Evolutionary conservation across 1,140 invertebrate genomes (phyloP).

Genomic region (Hermetia illucens): DNA sequence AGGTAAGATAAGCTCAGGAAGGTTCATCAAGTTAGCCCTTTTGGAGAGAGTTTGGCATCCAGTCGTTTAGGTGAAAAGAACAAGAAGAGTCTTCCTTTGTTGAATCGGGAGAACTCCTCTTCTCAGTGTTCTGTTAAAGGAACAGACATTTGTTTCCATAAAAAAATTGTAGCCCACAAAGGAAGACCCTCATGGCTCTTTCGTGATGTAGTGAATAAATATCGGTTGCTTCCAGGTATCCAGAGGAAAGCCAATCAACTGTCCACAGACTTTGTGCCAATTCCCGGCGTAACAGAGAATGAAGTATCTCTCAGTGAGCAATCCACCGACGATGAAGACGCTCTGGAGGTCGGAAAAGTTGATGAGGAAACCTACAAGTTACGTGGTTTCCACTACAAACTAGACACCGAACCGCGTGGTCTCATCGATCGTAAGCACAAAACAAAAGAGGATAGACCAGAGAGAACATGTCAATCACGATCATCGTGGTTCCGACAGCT

Average conservation of each 20-base stretch:
- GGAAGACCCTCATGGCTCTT: neutral
- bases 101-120: slow-evolving; percentile 13
- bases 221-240: neutral
- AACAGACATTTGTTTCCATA: neutral
- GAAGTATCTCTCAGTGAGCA: slow-evolving; percentile 9
- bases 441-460: neutral
- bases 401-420: slow-evolving; percentile 18
- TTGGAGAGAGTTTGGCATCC: too few relatives aligned
- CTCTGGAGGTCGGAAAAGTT: slow-evolving; percentile 19
- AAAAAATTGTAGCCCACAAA: neutral
- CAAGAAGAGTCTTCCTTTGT: slow-evolving; percentile 17
- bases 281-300: slow-evolving; percentile 9
- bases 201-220: neutral
- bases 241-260: neutral
- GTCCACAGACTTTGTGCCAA: neutral
- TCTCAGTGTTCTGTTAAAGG: too few relatives aligned
- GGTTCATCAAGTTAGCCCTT: too few relatives aligned
- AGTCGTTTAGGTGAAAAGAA: too few relatives aligned
- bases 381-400: slow-evolving; percentile 24
- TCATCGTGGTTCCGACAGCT: slow-evolving; percentile 25
- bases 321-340: slow-evolving; percentile 23
- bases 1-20: too few relatives aligned
- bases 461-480: slow-evolving; percentile 7
- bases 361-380: slow-evolving; percentile 16
- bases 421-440: neutral